Base-by-base conservation (phyloP, 2,797 vertebrate genomes). In the Rhinogobio ventralis region DNA sequence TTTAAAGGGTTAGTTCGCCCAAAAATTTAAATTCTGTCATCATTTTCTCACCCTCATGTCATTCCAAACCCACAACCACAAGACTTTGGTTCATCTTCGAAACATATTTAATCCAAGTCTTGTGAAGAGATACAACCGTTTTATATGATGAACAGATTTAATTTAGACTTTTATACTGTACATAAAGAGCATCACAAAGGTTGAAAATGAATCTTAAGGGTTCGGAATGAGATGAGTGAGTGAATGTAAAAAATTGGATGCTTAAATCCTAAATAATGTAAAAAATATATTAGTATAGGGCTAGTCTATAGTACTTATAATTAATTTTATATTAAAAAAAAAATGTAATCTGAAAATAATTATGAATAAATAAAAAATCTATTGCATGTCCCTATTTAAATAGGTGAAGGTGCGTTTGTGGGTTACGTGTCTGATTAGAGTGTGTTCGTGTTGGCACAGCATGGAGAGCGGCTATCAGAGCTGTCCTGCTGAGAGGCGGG, bases 401-500 rank as follows among this genome's bases (percentile, higher is more conserved):
- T 53, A n/a, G 19, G 23, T 53, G 13, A n/a, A 9, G 8, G n/a
- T 82, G 36, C 20, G 74, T 85, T 75, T 82, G 84, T 53, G 57
- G 66, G 42, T 83, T 23, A 75, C 25, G 77, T 76, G 72, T 73
- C 53, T 72, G 80, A 82, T 86, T 66, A 78, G 66, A 79, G 75
- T 64, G 60, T 81, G 42, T 72, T 87, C 36, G 33, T 60, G 69
- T 87, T 77, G 71, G 36, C 72, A 14, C 81, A 81, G 81, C 83
- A 30, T 87, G 88, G 4, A 13, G 30, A 57, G 45, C 9, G 25
- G 42, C 69, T 49, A 57, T 84, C 79, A 68, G 83, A 81, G 39
- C 60, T 17, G 14, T 68, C 88, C 77, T 78, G 42, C 88, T 51
- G 86, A 73, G 88, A 53, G n/a, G 49, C 83, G 82, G 57, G 76